phyloP scores from a whole-genome alignment of 2,797 vertebrate genomes.

The Myoxocephalus aenaeus region DNA sequence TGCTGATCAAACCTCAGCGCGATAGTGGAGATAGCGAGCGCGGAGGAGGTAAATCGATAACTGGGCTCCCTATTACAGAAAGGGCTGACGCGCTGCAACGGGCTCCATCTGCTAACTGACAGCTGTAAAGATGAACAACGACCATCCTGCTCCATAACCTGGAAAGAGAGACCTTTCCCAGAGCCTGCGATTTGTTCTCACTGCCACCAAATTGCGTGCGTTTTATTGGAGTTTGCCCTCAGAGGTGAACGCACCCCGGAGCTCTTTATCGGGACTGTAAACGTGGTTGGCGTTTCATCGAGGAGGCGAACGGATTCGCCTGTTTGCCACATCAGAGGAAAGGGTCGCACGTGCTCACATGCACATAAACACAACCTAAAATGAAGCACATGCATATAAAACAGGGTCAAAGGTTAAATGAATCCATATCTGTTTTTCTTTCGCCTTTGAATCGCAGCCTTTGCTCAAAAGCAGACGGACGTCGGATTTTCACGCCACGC shows the following conservation, averaged over 20 bases:
- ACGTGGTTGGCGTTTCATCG: constrained; percentile 49
- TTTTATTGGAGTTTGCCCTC: constrained; percentile 59
- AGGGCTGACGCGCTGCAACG: constrained; percentile 68
- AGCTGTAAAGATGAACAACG: constrained; percentile 81
- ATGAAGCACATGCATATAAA: constrained; percentile 52
- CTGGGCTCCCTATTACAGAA: constrained; percentile 74
- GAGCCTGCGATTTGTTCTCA: constrained; percentile 20
- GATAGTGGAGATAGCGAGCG: constrained; percentile 46
- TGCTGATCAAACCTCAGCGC: constrained; percentile 62
- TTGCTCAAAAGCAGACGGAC: constrained; percentile 22
- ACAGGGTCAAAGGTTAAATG: constrained; percentile 47
- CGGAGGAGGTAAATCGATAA: constrained; percentile 68
- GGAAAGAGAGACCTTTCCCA: constrained; percentile 53
- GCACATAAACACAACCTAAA: constrained; percentile 48
- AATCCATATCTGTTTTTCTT: constrained; percentile 35
- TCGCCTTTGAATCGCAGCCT: constrained; percentile 24
- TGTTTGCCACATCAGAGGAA: constrained; percentile 38
- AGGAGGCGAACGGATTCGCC: constrained; percentile 22
- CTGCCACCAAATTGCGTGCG: constrained; percentile 23
- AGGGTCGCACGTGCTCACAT: constrained; percentile 54
- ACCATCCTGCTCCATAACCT: constrained; percentile 63
- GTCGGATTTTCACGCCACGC: constrained; percentile 6
- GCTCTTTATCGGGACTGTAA: constrained; percentile 69
- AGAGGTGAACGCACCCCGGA: constrained; percentile 44
- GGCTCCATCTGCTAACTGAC: constrained; percentile 72